Conservation (phyloP, 2,888 invertebrate genomes). For the Torymus aiolomorphi region DNA sequence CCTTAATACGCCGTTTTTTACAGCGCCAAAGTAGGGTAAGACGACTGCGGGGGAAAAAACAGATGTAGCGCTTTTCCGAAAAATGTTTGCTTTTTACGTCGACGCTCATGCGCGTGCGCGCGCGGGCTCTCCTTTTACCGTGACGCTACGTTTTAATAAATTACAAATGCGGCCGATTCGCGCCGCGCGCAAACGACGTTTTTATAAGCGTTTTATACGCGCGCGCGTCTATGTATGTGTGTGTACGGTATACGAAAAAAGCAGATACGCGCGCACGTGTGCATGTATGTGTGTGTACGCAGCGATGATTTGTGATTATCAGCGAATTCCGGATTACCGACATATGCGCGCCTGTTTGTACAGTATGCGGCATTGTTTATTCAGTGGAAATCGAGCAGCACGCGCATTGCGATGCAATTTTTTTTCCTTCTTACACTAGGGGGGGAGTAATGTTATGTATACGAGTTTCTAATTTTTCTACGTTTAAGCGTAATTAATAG, state of each 20-base stretch:
- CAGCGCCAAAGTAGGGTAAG: too few relatives aligned
- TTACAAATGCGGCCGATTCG: slow-evolving; percentile 21
- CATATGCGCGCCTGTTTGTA: slow-evolving; percentile 29
- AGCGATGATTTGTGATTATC: slow-evolving; percentile 22
- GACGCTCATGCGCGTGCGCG: not conserved
- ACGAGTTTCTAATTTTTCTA: too few relatives aligned
- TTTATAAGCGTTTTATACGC: slow-evolving; percentile 44
- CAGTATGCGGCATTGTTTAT: not conserved
- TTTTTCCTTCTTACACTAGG: not conserved
- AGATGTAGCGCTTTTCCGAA: too few relatives aligned
- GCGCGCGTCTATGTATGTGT: too few relatives aligned
- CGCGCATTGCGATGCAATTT: too few relatives aligned
- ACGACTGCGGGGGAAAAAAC: too few relatives aligned
- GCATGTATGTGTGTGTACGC: slow-evolving; percentile 11
- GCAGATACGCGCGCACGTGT: too few relatives aligned
- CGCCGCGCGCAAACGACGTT: slow-evolving; percentile 50
- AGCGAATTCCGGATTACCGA: not conserved
- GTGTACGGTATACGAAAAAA: slow-evolving; percentile 7
- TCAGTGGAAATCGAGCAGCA: too few relatives aligned
- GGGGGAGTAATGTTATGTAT: not conserved
- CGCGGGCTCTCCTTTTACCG: slow-evolving; percentile 7
- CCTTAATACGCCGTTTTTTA: too few relatives aligned
- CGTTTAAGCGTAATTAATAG: too few relatives aligned
- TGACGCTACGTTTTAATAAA: slow-evolving; percentile 27
- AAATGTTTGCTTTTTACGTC: slow-evolving; percentile 26